Base-by-base conservation (phyloP, 1,140 invertebrate species). In the Drosophila athabasca region DNA sequence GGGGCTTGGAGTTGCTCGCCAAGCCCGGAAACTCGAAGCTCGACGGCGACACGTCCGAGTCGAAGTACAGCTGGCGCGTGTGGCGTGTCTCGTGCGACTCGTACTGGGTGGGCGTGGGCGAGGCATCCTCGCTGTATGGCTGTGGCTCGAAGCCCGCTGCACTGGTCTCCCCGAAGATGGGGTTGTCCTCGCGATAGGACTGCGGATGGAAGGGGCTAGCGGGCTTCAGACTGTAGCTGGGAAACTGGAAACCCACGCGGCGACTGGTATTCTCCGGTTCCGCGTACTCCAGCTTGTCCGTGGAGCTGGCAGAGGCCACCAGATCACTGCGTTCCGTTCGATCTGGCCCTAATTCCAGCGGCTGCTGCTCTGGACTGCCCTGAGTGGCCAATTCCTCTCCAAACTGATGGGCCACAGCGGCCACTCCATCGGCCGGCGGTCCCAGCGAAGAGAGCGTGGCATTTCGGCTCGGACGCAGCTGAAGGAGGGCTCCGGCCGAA, bases 161-260 rank as follows among this genome's bases (percentile, higher is more conserved):
- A 6, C 76, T 62, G 6, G 65, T 61, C 11, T 92, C 91, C 1
- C 66, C 74, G n/a, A 92, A 89, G 13, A 90, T 84, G 29, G 89
- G 89, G 43, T 81, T 91, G 24, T 92, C 91, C 61, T 92, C 91
- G 13, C 91, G 85, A 67, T 92, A 92, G 43, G 67, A 72, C 54
- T 92, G 91, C 15, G 91, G 91, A 13, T 91, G 75, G 35, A 92
- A 92, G 4, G 88, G 76, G 53, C 75, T 62, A 57, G 78, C 59
- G n/a, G 83, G 83, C 65, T 87, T 90, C 1, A 91, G 49, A 17
- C 90, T 91, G 51, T 91, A 91, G 69, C 90, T 91, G 52, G 91
- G 88, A 61, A 92, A 92, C 51, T 91, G 75, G 26, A 92, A 90
- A 13, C 91, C 91, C 39, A 90, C 84, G 0, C 91, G 89, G 1